phyloP scores from a whole-genome alignment of 2,113 vertebrate species.

The Alethe diademata region DNA sequence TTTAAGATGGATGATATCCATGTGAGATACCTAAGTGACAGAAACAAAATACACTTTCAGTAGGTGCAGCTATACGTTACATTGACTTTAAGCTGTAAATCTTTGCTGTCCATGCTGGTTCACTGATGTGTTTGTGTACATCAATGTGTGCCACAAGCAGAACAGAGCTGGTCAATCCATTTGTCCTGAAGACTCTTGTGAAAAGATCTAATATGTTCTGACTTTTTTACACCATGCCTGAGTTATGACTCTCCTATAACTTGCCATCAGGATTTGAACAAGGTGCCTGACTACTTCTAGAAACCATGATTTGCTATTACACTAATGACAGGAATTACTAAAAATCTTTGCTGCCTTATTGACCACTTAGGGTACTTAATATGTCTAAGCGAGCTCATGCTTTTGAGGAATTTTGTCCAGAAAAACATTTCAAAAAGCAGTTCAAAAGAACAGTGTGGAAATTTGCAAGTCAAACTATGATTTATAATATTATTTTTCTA shows the following conservation, averaged over 20 bases:
- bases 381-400: slow-evolving; percentile 36
- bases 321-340: slow-evolving; percentile 64
- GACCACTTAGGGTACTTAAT: slow-evolving; percentile 49
- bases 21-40: neutral
- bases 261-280: slow-evolving; percentile 40
- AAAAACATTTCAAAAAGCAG: slow-evolving; percentile 39
- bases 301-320: slow-evolving; percentile 64
- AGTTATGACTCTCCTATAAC: slow-evolving; percentile 43
- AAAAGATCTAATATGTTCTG: slow-evolving; percentile 16
- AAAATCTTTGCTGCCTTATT: slow-evolving; percentile 60
- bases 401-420: slow-evolving; percentile 44
- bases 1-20: neutral
- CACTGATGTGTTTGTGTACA: neutral
- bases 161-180: neutral
- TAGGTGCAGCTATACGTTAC: neutral
- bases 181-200: neutral
- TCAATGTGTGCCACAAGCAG: fast-evolving
- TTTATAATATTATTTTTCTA: slow-evolving; percentile 71
- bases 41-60: neutral
- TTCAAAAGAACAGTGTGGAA: slow-evolving; percentile 61
- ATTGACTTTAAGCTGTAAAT: neutral
- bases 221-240: neutral
- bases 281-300: slow-evolving; percentile 33
- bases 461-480: slow-evolving; percentile 57
- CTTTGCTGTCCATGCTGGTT: neutral